Conservation (phyloP, 35 echinoderm and acorn worm genomes). For the Eucidaris tribuloides region DNA sequence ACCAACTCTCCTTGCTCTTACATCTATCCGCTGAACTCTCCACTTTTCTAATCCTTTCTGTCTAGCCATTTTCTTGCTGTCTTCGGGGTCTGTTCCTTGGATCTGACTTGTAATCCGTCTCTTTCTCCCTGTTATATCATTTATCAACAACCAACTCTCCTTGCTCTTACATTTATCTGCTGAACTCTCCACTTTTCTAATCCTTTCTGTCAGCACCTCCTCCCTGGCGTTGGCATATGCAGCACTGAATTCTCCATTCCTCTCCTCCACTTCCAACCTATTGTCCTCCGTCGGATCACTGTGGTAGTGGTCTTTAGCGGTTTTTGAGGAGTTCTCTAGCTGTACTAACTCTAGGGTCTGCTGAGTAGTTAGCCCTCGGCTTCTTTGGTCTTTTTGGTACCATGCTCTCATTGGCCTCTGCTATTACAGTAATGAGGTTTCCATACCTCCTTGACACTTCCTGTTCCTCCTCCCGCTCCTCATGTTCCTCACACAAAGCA, state of each 20-base stretch:
- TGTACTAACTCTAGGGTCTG: not conserved
- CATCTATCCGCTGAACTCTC: no score
- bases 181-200: not conserved
- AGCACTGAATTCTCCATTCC: not conserved
- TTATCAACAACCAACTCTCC: no score
- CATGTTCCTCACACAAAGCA: not conserved
- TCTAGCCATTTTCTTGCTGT: not conserved
- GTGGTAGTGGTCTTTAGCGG: not conserved
- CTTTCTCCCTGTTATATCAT: not conserved
- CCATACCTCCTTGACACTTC: not conserved
- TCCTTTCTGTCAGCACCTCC: no score
- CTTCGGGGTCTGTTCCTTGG: not conserved
- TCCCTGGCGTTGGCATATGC: no score
- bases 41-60: no score
- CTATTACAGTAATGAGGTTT: not conserved
- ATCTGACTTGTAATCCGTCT: not conserved
- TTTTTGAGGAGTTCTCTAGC: not conserved
- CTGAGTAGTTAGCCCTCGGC: not conserved
- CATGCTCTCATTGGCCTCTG: not conserved
- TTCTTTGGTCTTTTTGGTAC: not conserved
- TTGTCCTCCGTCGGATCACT: not conserved
- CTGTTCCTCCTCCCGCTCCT: not conserved
- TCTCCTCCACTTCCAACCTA: not conserved
- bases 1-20: no score
- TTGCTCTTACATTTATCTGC: not conserved